Conservation (phyloP, 2,888 invertebrate genomes). For the Tetragnatha montana region DNA sequence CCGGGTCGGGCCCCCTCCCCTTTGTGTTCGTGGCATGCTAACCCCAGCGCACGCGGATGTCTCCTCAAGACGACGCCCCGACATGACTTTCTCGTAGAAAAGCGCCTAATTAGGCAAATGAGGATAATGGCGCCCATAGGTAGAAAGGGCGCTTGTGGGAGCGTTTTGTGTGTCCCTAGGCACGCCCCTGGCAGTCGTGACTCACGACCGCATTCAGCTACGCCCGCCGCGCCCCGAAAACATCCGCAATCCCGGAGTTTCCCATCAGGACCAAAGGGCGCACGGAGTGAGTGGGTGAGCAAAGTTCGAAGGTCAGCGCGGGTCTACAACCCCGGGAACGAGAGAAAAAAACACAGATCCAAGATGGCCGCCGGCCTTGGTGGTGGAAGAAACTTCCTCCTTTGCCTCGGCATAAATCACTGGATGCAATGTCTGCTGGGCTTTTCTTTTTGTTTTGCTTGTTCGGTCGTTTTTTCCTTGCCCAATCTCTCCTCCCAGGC, state of each 20-base stretch:
- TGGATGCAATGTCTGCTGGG: constrained; percentile 58
- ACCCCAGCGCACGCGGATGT: constrained; percentile 3
- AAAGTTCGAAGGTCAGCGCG: constrained; percentile 68
- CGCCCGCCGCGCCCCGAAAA: constrained; percentile 39
- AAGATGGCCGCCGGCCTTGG: constrained; percentile 50
- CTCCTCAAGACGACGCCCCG: background rate
- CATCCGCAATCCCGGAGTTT: constrained; percentile 53
- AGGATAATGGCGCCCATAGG: background rate
- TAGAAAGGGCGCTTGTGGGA: background rate
- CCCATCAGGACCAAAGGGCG: constrained; percentile 67
- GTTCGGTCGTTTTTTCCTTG: background rate
- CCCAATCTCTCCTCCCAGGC: constrained; percentile 11
- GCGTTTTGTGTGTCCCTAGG: constrained; percentile 9
- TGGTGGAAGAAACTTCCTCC: constrained; percentile 64
- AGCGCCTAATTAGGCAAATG: constrained; percentile 10
- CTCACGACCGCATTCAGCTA: constrained; percentile 47
- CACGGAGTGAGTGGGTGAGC: constrained; percentile 67
- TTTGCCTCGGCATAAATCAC: constrained; percentile 67
- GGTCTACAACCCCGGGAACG: constrained; percentile 66
- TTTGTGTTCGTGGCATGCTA: constrained; percentile 12
- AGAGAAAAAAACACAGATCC: constrained; percentile 20
- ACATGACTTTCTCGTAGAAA: background rate
- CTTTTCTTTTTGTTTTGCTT: background rate
- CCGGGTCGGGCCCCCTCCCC: background rate
- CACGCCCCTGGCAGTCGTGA: constrained; percentile 64